Conservation (phyloP, 2,797 vertebrate species). For the Chelmon rostratus region DNA sequence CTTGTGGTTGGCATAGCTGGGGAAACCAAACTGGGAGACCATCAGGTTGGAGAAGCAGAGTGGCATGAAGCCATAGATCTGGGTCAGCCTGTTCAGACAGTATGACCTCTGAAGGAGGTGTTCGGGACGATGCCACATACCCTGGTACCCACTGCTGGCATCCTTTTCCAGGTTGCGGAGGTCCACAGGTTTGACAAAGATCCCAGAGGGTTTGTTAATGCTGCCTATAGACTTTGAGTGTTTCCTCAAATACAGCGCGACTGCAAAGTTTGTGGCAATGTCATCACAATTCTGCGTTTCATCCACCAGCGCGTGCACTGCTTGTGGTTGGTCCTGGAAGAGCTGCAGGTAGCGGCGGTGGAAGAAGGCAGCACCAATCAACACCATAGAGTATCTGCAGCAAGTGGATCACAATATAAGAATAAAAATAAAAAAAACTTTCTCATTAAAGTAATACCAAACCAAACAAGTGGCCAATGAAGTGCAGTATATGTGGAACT, state of each 20-base stretch:
- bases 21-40: constrained; percentile 97
- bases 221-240: neutral
- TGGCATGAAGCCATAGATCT: constrained; percentile 93
- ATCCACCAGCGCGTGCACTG: constrained; percentile 89
- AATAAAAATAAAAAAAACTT: neutral
- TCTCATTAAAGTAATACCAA: neutral
- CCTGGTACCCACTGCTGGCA: constrained; percentile 90
- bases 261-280: constrained; percentile 94
- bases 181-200: constrained; percentile 95
- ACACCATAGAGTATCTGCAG: constrained; percentile 93
- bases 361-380: constrained; percentile 95
- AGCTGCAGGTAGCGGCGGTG: constrained; percentile 89
- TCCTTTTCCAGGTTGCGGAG: constrained; percentile 93
- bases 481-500: neutral
- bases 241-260: constrained; percentile 83
- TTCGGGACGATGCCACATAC: constrained; percentile 96
- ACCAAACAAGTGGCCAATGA: neutral
- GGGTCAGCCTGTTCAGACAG: constrained; percentile 92
- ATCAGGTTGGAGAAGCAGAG: constrained; percentile 94
- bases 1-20: constrained; percentile 95
- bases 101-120: constrained; percentile 95
- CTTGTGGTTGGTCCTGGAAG: constrained; percentile 90
- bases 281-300: constrained; percentile 97
- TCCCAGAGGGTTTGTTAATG: constrained; percentile 86
- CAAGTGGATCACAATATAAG: neutral